Base-by-base conservation (phyloP, 2,797 vertebrate genomes). In the Prunella strophiata region DNA sequence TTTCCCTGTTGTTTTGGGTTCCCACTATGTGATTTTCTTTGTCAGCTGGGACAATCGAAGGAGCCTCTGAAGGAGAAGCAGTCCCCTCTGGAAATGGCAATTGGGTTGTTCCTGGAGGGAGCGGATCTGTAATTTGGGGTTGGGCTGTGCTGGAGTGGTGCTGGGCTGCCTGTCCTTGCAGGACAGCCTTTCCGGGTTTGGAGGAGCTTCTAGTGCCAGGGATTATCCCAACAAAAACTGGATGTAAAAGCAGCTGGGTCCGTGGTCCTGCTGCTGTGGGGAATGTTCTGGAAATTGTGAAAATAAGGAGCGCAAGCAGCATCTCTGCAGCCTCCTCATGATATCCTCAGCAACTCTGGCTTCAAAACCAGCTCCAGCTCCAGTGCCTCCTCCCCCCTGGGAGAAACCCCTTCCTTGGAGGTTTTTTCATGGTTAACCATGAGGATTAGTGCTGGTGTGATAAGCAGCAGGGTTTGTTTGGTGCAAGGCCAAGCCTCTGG, bases 291-390 rank as follows among this genome's bases (percentile, higher is more conserved):
- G 21, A 5, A 25, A 20, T 11, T 1, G 0, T 18, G 38, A 9
- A 51, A 8, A 11, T 1, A 3, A 58, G 67, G 36, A 22, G 34
- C 22, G 73, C 1, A 5, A 30, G 29, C 72, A 34, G 32, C 47
- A n/a, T 50, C 70, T 51, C 57, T 11, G 21, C 45, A 34, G 4
- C 50, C 25, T 30, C 40, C 7, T 29, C 5, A 4, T 4, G 7
- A 6, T 3, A 0, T 50, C 30, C 43, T 76, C 42, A 9, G 36
- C 45, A n/a, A 0, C n/a, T 70, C 18, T 47, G 27, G 13, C 58
- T 80, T 57, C 61, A 11, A 14, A 19, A 71, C 9, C 74, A 75
- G 27, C 82, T 67, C 61, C 8, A 1, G 45, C 75, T 16, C 48
- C 43, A 4, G 13, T 11, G 22, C 22, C 52, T 3, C 26, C 50